Evolutionary conservation across 2,888 invertebrate genomes (phyloP).

Genomic region (Octodonta nipae): DNA sequence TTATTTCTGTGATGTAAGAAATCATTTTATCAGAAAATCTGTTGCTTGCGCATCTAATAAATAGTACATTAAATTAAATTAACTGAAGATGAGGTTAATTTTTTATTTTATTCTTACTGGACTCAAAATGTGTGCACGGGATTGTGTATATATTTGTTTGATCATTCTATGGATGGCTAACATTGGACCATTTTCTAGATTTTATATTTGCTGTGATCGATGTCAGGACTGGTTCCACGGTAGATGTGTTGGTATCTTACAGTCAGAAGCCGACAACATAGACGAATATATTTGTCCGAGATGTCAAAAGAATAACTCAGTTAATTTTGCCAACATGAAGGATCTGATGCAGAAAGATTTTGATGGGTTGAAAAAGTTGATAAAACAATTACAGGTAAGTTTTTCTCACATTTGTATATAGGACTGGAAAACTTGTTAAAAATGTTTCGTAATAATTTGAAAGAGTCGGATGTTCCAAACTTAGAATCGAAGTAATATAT

Average conservation of each 20-base stretch:
- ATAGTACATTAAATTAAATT: too few relatives aligned
- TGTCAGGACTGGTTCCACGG: conserved; percentile 99
- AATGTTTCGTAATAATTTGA: conserved; percentile 3
- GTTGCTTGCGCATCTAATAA: too few relatives aligned
- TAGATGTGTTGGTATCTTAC: conserved; percentile 86
- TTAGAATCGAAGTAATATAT: too few relatives aligned
- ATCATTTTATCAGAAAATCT: too few relatives aligned
- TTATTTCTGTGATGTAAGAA: too few relatives aligned
- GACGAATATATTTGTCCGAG: conserved; percentile 94
- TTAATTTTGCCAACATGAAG: conserved; percentile 84
- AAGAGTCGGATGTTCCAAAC: too few relatives aligned
- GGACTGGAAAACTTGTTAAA: not conserved
- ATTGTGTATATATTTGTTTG: too few relatives aligned
- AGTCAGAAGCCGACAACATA: conserved; percentile 85
- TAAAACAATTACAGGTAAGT: conserved; percentile 74
- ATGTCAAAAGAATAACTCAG: conserved; percentile 79
- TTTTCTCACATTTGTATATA: not conserved
- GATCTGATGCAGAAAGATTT: conserved; percentile 66
- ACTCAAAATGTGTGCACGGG: too few relatives aligned
- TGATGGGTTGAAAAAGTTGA: conserved; percentile 67
- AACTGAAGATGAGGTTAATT: too few relatives aligned
- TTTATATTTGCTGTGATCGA: conserved; percentile 96
- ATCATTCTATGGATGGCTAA: too few relatives aligned
- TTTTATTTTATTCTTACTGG: too few relatives aligned
- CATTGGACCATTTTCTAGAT: conserved; percentile 52